Evolutionary conservation across 1,140 invertebrate species (phyloP), one percentile per base, ranked within the genome.

Genomic region (Lordiphosa mommai): DNA sequence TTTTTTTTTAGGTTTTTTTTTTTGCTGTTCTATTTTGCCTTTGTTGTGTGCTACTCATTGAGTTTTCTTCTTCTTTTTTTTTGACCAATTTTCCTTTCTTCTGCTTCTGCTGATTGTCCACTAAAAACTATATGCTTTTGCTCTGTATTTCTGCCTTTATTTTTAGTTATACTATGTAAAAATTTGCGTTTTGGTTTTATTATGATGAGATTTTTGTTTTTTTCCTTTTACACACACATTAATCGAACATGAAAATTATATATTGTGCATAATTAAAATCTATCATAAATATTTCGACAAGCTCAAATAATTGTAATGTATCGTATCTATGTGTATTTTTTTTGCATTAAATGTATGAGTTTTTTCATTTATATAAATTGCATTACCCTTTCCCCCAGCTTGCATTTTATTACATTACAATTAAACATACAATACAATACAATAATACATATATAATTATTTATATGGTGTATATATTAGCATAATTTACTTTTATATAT

Each of bases 401-500:
- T 74, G 76, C 76, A 63, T 76, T 84, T 82, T 82, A 61, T 63
- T 61, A 66, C 57, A 70, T 61, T 68, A 64, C 49, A 73, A 67
- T 70, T 71, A 71, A 58, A 72, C 55, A 55, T 74, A 74, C 71
- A 74, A 57, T 71, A 70, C 41, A 56, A 61, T 74, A 58, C 38
- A 56, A 48, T 57, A 59, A 32, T 53, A 52, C 16, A 38, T 17
- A 34, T 32, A 40, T 13, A 63, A 8, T 47, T 44, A 40, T 12
- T 38, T n/a, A 47, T 53, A 33, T 57, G 46, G 13, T 65, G 46
- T 74, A 55, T 71, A 68, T 77, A 57, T 80, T 80, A 80, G 76
- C 71, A 82, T 82, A 84, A 82, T 82, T 82, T 82, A 80, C 49
- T 52, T 74, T 82, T 74, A 80, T 80, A 82, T 80, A 84, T 84